Conservation (phyloP, 1,140 invertebrate genomes). For the Hesperophylax magnus region DNA sequence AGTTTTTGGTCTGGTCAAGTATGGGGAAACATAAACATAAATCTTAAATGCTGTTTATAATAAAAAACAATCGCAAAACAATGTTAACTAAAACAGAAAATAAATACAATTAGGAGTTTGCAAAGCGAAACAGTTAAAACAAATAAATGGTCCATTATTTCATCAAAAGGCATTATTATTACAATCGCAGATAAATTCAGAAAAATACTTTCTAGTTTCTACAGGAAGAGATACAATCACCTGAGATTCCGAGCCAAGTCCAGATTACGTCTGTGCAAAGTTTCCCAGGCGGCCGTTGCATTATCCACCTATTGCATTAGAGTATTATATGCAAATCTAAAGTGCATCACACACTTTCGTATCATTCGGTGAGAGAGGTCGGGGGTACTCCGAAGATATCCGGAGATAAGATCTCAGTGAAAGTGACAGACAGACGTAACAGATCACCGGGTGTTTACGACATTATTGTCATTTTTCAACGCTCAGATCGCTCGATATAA, state of each 20-base stretch:
- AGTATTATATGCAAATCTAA: conserved; percentile 26
- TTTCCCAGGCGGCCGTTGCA: conserved; percentile 20
- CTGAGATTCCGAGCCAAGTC: not conserved
- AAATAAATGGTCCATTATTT: not conserved
- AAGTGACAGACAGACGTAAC: conserved; percentile 9
- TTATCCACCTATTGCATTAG: not conserved
- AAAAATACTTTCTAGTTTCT: conserved; percentile 1
- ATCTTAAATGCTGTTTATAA: not conserved
- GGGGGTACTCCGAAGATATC: not conserved
- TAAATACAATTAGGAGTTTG: not conserved
- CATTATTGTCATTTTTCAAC: not conserved
- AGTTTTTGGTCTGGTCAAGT: too few species aligned
- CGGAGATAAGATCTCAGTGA: conserved; percentile 5
- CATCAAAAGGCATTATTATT: conserved; percentile 4
- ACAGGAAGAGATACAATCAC: conserved; percentile 1
- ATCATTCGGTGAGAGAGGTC: conserved; percentile 19
- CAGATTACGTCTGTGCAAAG: conserved; percentile 8
- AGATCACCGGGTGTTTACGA: not conserved
- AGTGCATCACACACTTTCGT: conserved; percentile 23
- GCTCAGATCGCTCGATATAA: too few species aligned
- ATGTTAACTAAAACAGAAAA: not conserved
- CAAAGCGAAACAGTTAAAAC: not conserved
- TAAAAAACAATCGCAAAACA: not conserved
- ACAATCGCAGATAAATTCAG: conserved; percentile 13
- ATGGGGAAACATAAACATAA: too few species aligned